Evolutionary conservation across 2,888 invertebrate genomes (phyloP).

Genomic region (Mechanitis mazaeus): DNA sequence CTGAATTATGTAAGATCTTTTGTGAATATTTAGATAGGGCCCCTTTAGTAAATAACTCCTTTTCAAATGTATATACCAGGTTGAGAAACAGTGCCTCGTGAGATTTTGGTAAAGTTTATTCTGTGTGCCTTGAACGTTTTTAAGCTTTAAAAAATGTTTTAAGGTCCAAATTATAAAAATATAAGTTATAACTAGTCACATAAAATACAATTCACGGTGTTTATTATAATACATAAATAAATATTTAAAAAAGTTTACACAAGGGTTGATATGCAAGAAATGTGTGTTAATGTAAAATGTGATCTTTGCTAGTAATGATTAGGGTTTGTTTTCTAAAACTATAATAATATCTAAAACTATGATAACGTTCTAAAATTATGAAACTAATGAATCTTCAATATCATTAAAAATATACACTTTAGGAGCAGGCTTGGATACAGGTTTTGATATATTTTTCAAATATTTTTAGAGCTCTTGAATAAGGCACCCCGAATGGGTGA

Average conservation of each 20-base stretch:
- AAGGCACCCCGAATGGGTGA: no score
- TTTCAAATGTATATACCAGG: slow-evolving; percentile 15
- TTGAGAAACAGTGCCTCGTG: slow-evolving; percentile 33
- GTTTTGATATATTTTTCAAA: no score
- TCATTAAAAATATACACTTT: background rate
- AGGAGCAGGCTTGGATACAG: no score
- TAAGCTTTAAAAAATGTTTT: slow-evolving; percentile 41
- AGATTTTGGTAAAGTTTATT: slow-evolving; percentile 36
- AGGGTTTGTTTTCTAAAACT: slow-evolving; percentile 35
- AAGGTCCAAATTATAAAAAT: slow-evolving; percentile 36
- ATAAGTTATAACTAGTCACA: slow-evolving; percentile 58
- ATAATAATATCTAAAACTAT: slow-evolving; percentile 11
- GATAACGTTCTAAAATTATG: background rate
- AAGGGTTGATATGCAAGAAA: slow-evolving; percentile 37
- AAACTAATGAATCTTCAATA: slow-evolving; percentile 18
- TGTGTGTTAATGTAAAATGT: slow-evolving; percentile 56
- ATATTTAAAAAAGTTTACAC: slow-evolving; percentile 30
- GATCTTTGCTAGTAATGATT: slow-evolving; percentile 57
- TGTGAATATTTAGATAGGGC: slow-evolving; percentile 4
- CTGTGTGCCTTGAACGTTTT: slow-evolving; percentile 49
- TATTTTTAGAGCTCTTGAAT: no score
- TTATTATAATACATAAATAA: slow-evolving; percentile 36
- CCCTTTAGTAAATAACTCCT: slow-evolving; percentile 3
- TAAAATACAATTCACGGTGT: slow-evolving; percentile 39
- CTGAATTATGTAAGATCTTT: background rate